Evolutionary conservation across 2,888 invertebrate genomes (phyloP).

Genomic region (Isoperla grammatica): DNA sequence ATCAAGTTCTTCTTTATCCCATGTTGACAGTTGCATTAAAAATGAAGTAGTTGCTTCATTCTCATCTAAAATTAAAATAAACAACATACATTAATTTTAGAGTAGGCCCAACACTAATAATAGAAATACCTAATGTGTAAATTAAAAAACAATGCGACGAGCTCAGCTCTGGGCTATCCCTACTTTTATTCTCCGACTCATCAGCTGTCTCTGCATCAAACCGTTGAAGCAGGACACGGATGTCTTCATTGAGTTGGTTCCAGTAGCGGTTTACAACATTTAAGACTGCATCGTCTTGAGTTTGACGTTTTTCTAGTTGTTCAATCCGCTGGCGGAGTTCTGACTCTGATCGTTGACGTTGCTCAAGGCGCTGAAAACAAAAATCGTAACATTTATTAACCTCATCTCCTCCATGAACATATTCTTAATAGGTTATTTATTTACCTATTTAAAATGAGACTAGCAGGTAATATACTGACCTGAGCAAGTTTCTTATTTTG

Average conservation of each 20-base stretch:
- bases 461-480: slow-evolving; percentile 46
- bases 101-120: too few species aligned
- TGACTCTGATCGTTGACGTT: slow-evolving; percentile 80
- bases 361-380: slow-evolving; percentile 71
- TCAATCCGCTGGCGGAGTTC: slow-evolving; percentile 88
- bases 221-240: slow-evolving; percentile 85
- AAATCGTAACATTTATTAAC: not conserved
- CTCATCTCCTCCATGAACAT: not conserved
- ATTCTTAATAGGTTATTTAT: too few species aligned
- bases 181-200: slow-evolving; percentile 92
- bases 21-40: slow-evolving; percentile 89
- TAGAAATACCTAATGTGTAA: too few species aligned
- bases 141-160: too few species aligned
- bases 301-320: slow-evolving; percentile 89
- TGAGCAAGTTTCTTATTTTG: slow-evolving; percentile 96
- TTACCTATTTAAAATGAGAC: slow-evolving; percentile 13
- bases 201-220: slow-evolving; percentile 98
- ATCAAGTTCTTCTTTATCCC: slow-evolving; percentile 97
- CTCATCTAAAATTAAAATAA: slow-evolving; percentile 61
- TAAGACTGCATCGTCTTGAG: slow-evolving; percentile 94
- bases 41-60: slow-evolving; percentile 95
- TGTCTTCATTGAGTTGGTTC: slow-evolving; percentile 96
- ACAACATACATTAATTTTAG: not conserved
- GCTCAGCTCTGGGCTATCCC: too few species aligned
- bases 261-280: slow-evolving; percentile 97